These are phyloP conservation scores for Pimephales promelas DNA, from an alignment of 2,113 vertebrate genomes.

Conservation along the genomic window DNA sequence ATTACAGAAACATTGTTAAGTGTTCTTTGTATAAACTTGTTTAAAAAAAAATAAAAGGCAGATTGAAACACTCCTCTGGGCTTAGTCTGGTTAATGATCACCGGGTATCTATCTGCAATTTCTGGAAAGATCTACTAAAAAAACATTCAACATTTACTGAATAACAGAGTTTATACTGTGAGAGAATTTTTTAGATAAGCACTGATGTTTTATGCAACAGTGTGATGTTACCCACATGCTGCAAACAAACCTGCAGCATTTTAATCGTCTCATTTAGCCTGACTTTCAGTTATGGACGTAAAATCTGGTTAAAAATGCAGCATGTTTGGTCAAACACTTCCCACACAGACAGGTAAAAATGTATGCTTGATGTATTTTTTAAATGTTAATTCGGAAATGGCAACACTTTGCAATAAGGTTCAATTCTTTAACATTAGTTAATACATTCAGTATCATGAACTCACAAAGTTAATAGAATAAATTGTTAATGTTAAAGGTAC, in stretches of 20 bases:
- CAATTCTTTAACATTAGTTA: neutral
- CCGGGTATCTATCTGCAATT: neutral
- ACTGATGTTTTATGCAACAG: slow-evolving; percentile 13
- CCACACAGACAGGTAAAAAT: neutral
- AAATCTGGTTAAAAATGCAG: neutral
- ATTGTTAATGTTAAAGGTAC: too few relatives aligned
- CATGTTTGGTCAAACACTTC: neutral
- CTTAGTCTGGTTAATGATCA: slow-evolving; percentile 20
- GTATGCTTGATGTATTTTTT: neutral
- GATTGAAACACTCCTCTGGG: slow-evolving; percentile 38
- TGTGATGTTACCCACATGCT: slow-evolving; percentile 50
- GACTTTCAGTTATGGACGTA: neutral
- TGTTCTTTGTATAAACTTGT: slow-evolving; percentile 65
- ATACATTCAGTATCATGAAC: neutral
- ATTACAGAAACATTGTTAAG: slow-evolving; percentile 55
- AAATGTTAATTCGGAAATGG: neutral
- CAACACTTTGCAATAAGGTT: neutral
- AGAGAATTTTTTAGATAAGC: neutral
- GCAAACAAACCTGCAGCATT: neutral
- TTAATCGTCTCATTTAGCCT: neutral
- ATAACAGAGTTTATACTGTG: neutral
- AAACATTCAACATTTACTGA: slow-evolving; percentile 5
- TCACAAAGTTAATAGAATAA: neutral
- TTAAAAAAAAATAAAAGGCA: slow-evolving; percentile 61
- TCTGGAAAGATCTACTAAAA: neutral